phyloP scores from a whole-genome alignment of 1,140 invertebrate genomes.

The Meloidogyne exigua region DNA sequence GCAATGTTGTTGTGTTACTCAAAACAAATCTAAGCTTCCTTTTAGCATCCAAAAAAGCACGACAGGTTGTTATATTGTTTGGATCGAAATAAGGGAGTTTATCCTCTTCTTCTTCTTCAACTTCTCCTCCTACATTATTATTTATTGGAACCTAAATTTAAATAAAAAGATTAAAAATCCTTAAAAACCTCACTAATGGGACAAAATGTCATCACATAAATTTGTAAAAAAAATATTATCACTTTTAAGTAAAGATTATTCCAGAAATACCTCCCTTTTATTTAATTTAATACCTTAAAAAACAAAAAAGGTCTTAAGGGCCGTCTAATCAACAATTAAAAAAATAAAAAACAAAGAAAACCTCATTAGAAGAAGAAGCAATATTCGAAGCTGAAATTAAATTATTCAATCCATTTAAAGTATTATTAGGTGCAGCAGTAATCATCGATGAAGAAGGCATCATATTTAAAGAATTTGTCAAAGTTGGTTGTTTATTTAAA shows the following conservation, averaged over 20 bases:
- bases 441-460: not conserved
- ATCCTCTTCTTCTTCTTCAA: slow-evolving; percentile 12
- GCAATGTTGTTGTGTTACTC: slow-evolving; percentile 69
- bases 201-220: too few relatives aligned
- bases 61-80: slow-evolving; percentile 70
- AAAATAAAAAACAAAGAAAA: not conserved
- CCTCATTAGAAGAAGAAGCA: slow-evolving; percentile 6
- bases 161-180: too few relatives aligned
- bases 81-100: slow-evolving; percentile 71
- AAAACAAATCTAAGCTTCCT: slow-evolving; percentile 86
- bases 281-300: too few relatives aligned
- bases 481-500: not conserved
- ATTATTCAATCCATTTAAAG: not conserved
- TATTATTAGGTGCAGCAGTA: not conserved
- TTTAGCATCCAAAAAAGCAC: slow-evolving; percentile 80
- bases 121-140: too few relatives aligned
- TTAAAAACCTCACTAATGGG: too few relatives aligned
- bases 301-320: too few relatives aligned
- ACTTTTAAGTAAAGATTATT: too few relatives aligned
- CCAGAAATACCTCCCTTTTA: too few relatives aligned
- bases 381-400: not conserved
- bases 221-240: too few relatives aligned
- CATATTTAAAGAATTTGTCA: not conserved
- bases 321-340: too few relatives aligned
- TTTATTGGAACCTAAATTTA: not conserved